Conservation (phyloP, 2,113 vertebrate species). For the Aldabrachelys gigantea region DNA sequence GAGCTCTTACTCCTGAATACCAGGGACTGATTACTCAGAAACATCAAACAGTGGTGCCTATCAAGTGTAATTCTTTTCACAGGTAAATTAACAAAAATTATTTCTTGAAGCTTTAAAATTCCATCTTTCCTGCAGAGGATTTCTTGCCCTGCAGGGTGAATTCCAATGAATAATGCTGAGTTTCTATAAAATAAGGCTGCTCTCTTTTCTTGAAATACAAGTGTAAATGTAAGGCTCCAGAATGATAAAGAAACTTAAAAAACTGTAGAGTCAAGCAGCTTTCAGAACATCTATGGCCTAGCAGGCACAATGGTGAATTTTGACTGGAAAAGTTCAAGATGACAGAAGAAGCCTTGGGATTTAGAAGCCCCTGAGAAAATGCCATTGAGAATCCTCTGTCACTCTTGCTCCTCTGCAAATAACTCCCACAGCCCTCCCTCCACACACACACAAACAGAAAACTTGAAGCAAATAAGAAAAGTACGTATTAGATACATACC, state of each 20-base stretch:
- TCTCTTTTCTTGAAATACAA: background rate
- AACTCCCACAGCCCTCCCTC: accelerated
- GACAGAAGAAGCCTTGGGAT: background rate
- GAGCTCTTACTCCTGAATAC: background rate
- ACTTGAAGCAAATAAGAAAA: background rate
- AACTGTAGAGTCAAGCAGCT: background rate
- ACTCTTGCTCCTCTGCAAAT: background rate
- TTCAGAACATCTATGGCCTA: background rate
- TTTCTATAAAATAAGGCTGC: background rate
- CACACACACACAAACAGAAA: background rate
- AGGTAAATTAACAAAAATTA: background rate
- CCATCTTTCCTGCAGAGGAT: background rate
- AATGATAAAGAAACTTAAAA: conserved; percentile 19
- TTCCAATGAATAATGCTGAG: background rate
- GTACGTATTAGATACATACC: background rate
- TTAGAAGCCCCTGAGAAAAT: background rate
- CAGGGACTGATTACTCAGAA: background rate
- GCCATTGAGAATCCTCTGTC: background rate
- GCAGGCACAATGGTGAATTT: background rate
- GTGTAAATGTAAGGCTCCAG: background rate
- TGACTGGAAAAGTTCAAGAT: background rate
- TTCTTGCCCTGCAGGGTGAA: background rate
- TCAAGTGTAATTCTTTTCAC: background rate
- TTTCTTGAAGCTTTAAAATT: background rate
- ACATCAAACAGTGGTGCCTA: background rate